A percentile compares a stretch with the other conserved stretches of the same genome.
Conservation (phyloP, 2,113 vertebrate species). For the Cryptomyrus ogoouensis region DNA sequence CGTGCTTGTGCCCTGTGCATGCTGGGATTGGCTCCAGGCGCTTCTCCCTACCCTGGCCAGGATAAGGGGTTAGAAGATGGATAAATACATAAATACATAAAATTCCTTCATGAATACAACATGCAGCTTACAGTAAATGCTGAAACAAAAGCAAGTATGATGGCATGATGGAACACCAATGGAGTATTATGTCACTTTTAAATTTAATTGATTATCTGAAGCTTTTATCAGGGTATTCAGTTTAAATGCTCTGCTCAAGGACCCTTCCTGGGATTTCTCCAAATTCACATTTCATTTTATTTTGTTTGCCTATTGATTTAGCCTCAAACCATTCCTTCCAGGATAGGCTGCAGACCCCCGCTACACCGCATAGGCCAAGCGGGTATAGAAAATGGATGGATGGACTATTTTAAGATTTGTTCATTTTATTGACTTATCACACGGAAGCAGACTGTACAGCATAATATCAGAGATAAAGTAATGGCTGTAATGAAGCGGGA, state of each 20-base stretch:
- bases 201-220: neutral
- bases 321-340: neutral
- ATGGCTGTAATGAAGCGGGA: neutral
- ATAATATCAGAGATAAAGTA: neutral
- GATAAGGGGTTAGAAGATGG: neutral
- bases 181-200: neutral
- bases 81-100: neutral
- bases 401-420: neutral
- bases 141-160: neutral
- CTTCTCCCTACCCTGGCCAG: neutral
- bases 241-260: neutral
- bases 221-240: neutral
- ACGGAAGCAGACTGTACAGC: neutral
- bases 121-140: neutral
- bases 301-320: neutral
- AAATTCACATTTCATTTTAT: neutral
- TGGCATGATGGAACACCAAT: neutral
- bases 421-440: neutral
- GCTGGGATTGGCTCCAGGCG: neutral
- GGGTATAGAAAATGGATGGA: neutral
- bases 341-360: neutral
- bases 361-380: neutral
- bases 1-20: neutral
- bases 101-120: neutral
- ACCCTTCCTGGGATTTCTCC: neutral